Evolutionary conservation across 1,140 invertebrate genomes (phyloP), one percentile per base, ranked within the genome.

Genomic region (Lordiphosa mommai): DNA sequence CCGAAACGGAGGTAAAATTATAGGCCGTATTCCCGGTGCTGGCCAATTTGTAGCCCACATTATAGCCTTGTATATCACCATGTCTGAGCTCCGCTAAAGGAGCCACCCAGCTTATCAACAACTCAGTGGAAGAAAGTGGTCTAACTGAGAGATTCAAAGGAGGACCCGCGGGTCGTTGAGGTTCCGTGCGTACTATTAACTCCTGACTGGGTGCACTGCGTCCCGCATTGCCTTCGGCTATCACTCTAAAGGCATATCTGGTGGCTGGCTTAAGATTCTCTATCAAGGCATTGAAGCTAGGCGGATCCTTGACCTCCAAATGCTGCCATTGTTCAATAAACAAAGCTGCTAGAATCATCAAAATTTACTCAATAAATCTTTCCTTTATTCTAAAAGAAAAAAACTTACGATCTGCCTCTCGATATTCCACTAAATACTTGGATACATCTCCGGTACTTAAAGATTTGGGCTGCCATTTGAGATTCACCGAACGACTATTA

Each of bases 251-350:
- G 0, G 92, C 90, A 72, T 96, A 97, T 37, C 90, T 91, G 0
- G 94, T 96, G 0, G 95, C 94, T 4, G 95, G 95, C 77, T 94
- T 93, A 0, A 97, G 82, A 63, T 93, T 92, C 61, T 94, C 93
- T 20, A 94, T 91, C 5, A 93, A 67, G 0, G 93, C 92, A 14
- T 91, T 91, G 46, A 91, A 93, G 2, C 90, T 90, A 1, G 93
- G 92, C 4, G 92, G 91, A 23, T 93, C 92, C 27, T 90, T 91
- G 13, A 94, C 80, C 69, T 94, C 93, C 38, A 93, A 88, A 49
- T 93, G 92, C 51, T 93, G 92, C 93, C 93, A 94, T 48, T 91
- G 89, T 20, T 91, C 91, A 17, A 88, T 77, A 32, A 88, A 87
- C n/a, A 80, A 64, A 4, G 67, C 60, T 55, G 68, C 46, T 64